phyloP scores from a whole-genome alignment of 2,797 vertebrate genomes.

The Phrynocephalus vlangalii region DNA sequence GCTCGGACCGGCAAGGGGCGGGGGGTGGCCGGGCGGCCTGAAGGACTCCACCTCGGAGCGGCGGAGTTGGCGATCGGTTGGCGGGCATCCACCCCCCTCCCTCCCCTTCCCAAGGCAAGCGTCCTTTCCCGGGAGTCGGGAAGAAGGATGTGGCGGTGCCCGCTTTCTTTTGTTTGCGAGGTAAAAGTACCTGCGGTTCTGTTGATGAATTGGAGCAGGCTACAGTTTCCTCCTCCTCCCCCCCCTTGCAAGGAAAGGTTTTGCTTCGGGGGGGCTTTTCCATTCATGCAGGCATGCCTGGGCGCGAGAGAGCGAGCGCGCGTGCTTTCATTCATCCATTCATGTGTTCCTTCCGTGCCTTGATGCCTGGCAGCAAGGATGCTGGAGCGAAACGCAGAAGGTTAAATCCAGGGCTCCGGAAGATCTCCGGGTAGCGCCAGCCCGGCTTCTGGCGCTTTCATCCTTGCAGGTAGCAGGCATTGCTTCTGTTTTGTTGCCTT shows the following conservation, averaged over 20 bases:
- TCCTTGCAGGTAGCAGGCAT: conserved; percentile 63
- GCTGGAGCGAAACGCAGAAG: conserved; percentile 51
- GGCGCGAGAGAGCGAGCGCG: conserved; percentile 55
- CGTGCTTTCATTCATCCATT: too few species aligned
- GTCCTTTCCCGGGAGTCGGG: too few species aligned
- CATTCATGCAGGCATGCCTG: too few species aligned
- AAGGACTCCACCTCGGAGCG: too few species aligned
- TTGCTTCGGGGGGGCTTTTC: too few species aligned
- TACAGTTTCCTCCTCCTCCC: conserved; percentile 57
- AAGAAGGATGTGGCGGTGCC: too few species aligned
- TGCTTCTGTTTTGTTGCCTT: conserved; percentile 60
- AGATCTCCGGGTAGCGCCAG: conserved; percentile 36
- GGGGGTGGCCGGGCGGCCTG: conserved; percentile 59
- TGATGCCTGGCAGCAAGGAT: too few species aligned
- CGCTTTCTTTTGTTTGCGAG: conserved; percentile 80
- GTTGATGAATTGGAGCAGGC: conserved; percentile 71
- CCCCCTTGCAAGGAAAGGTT: too few species aligned
- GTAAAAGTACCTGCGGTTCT: conserved; percentile 75
- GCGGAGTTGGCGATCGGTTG: not conserved
- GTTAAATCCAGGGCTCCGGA: conserved; percentile 61
- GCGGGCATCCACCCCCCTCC: too few species aligned
- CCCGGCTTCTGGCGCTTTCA: conserved; percentile 62
- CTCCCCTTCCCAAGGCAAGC: too few species aligned
- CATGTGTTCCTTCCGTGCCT: too few species aligned
- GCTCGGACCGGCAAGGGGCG: conserved; percentile 59